A percentile compares a stretch with the other conserved stretches of the same genome.
Conservation (phyloP, 1,140 invertebrate species). For the Lerema accius region DNA sequence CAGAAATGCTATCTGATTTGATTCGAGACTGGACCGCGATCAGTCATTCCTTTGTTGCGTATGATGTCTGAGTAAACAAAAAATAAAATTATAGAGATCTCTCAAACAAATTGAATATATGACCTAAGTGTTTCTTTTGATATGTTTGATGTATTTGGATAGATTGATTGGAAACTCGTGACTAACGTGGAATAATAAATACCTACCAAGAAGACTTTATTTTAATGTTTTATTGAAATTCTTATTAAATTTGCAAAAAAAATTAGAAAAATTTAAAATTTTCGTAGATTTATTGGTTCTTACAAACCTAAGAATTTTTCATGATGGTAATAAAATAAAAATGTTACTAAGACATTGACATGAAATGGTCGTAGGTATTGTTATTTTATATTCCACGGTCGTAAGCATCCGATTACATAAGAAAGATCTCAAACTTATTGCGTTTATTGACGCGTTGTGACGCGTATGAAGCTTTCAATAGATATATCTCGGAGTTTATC, state of each 20-base stretch:
- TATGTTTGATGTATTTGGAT: constrained; percentile 32
- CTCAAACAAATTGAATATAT: constrained; percentile 27
- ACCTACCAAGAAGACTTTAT: too few relatives aligned
- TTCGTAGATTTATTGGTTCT: too few relatives aligned
- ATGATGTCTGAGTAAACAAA: constrained; percentile 54
- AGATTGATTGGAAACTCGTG: constrained; percentile 27
- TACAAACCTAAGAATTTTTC: too few relatives aligned
- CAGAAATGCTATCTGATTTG: constrained; percentile 71
- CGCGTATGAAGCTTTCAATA: constrained; percentile 19
- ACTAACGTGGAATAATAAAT: not conserved
- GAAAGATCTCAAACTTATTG: constrained; percentile 28
- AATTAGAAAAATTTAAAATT: too few relatives aligned
- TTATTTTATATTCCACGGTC: not conserved
- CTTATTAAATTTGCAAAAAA: too few relatives aligned
- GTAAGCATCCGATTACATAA: constrained; percentile 16
- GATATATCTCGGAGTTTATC: constrained; percentile 28
- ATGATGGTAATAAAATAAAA: not conserved
- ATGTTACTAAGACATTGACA: constrained; percentile 19
- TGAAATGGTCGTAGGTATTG: constrained; percentile 1
- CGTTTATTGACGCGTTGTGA: constrained; percentile 28
- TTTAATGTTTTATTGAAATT: too few relatives aligned
- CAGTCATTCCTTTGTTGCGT: constrained; percentile 66
- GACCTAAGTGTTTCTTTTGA: constrained; percentile 33
- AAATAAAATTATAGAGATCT: constrained; percentile 40
- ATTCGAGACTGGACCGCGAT: constrained; percentile 62